A percentile compares a stretch with the other conserved stretches of the same genome.
Evolutionary conservation across 2,888 invertebrate genomes (phyloP).

Genomic region (Eilema caniola): DNA sequence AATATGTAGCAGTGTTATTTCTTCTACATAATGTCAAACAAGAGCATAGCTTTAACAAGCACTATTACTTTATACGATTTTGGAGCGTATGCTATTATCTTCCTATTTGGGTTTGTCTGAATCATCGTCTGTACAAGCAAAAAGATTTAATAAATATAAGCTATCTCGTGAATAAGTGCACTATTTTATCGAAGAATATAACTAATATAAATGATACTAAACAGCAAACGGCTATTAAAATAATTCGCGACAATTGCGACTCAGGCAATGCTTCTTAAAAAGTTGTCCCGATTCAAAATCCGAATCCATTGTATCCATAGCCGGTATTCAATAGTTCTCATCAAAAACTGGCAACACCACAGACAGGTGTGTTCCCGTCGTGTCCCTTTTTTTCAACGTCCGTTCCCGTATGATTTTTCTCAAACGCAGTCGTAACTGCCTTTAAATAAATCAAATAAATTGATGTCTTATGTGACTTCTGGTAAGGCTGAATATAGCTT

Average conservation of each 20-base stretch:
- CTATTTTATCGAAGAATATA: neutral
- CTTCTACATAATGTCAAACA: neutral
- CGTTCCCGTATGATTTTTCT: constrained; percentile 70
- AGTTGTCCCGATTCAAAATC: constrained; percentile 66
- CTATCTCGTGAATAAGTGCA: neutral
- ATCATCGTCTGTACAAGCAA: constrained; percentile 25
- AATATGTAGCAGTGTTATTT: neutral
- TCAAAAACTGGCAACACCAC: constrained; percentile 85
- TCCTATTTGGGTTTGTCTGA: constrained; percentile 28
- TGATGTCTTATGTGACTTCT: constrained; percentile 27
- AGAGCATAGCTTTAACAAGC: neutral
- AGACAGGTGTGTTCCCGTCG: constrained; percentile 86
- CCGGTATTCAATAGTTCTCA: constrained; percentile 82
- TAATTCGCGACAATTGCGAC: constrained; percentile 33
- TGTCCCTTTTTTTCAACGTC: constrained; percentile 86
- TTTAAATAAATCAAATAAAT: constrained; percentile 29
- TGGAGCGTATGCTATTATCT: constrained; percentile 36
- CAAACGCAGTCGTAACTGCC: constrained; percentile 57
- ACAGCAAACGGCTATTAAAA: constrained; percentile 10
- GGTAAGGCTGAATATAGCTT: constrained; percentile 57
- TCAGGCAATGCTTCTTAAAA: constrained; percentile 24
- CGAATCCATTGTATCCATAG: constrained; percentile 67
- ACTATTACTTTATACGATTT: constrained; percentile 25
- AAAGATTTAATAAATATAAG: neutral
- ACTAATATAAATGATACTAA: neutral